Base-by-base conservation (phyloP, 2,888 invertebrate genomes). In the Caenorhabditis wallacei region DNA sequence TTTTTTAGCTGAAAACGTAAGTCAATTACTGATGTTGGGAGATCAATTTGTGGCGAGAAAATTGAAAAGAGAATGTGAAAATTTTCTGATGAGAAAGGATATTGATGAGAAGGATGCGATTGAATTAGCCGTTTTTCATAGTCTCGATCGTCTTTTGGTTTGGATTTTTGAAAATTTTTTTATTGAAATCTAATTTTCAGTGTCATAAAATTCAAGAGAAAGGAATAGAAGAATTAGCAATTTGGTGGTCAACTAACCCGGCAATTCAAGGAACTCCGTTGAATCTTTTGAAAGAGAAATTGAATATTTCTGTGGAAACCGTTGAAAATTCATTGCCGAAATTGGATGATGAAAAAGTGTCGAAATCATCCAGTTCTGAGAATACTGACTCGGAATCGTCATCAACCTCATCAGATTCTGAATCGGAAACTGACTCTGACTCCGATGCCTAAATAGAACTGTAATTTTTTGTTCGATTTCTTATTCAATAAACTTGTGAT, bases 41-140 rank as follows among this genome's bases (percentile, higher is more conserved):
- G 69, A 78, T 18, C 78, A 61, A 16, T 78, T 78, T 18, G 46
- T 53, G 11, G 69, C 63, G 61, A 78, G 69, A 18, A 61, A 53
- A 20, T 16, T 78, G 61, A 35, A 63, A 30, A 53, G 61, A 24
- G 78, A 61, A 16, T 78, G 78, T 22, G 61, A 69, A 22, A 63
- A 78, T 22, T 78, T 63, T 48, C 18, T 78, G 69, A 10, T 54
- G 35, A 24, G 63, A 40, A 18, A 54, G 4, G 56, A 78, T 30
- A 18, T 56, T 20, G 54, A 78, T 2, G 54, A 78, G 37, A 40
- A 68, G 24, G 37, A 43, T 24, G 37, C 54, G 1, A n/a, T 69
- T 1, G 78, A 63, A 13, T 35, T 78, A 35, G 69, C 69, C 3
- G n/a, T 20, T 18, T 53, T 61, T 26, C 69, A 61, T 54, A 69